Evolutionary conservation across 2,888 invertebrate species (phyloP).

Genomic region (Augochlorella aurata): DNA sequence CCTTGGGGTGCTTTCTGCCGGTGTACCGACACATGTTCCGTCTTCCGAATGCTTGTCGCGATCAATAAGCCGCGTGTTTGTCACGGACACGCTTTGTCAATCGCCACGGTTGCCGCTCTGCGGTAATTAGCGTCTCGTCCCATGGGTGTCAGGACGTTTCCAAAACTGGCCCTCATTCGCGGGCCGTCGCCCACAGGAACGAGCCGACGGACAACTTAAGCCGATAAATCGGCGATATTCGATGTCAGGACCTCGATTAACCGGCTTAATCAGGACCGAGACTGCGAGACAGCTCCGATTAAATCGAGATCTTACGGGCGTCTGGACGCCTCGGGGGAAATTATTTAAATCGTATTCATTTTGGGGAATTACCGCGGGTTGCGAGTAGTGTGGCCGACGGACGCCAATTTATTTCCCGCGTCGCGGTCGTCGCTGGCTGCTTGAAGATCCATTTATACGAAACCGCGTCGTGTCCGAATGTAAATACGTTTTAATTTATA

Average conservation of each 20-base stretch:
- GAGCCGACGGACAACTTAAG: constrained; percentile 3
- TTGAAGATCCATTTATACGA: too few relatives aligned
- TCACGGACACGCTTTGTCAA: neutral
- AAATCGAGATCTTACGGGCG: neutral
- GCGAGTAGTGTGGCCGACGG: neutral
- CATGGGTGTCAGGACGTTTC: neutral
- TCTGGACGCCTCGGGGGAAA: neutral
- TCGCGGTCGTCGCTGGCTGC: too few relatives aligned
- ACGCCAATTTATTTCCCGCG: neutral
- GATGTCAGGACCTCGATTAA: neutral
- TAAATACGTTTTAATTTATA: too few relatives aligned
- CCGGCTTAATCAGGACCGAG: neutral
- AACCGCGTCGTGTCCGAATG: too few relatives aligned
- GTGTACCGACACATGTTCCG: too few relatives aligned
- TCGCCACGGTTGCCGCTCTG: neutral
- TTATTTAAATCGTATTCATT: constrained; percentile 11
- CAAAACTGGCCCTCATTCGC: neutral
- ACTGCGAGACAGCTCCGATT: neutral
- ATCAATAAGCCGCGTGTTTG: neutral
- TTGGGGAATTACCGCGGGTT: neutral
- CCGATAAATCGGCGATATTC: constrained; percentile 13
- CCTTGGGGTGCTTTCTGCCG: too few relatives aligned
- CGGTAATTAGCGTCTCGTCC: neutral
- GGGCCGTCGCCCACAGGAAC: neutral
- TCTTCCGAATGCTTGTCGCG: neutral